These are phyloP conservation scores for Tenthredo scrophulariae DNA, from an alignment of 2,888 invertebrate species.

Conservation along the genomic window DNA sequence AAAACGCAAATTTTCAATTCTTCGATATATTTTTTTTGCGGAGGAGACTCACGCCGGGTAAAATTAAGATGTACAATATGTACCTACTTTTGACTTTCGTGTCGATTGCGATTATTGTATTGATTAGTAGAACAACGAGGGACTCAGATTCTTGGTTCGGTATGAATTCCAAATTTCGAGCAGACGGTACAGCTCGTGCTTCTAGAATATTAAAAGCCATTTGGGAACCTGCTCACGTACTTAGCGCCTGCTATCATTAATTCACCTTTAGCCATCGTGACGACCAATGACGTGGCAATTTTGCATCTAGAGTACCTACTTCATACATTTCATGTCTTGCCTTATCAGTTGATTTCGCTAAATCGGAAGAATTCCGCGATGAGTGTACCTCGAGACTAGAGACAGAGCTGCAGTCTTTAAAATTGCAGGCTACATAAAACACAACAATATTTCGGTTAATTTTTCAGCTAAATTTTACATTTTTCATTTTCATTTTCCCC, in stretches of 20 bases:
- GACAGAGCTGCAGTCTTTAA: not conserved
- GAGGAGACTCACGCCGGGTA: not conserved
- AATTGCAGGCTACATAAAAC: not conserved
- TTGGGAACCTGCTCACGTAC: constrained; percentile 34
- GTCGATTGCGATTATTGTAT: not conserved
- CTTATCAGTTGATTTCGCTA: constrained; percentile 5
- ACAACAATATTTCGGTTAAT: not conserved
- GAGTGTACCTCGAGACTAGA: not conserved
- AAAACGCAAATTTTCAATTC: not conserved
- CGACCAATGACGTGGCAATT: constrained; percentile 23
- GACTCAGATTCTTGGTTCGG: not conserved
- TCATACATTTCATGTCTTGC: constrained; percentile 28
- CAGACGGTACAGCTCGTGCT: not conserved
- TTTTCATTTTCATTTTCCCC: too few relatives aligned
- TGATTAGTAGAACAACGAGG: not conserved
- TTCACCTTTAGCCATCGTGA: constrained; percentile 37
- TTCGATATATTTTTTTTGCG: not conserved
- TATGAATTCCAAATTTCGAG: constrained; percentile 42
- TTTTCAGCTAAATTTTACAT: too few relatives aligned
- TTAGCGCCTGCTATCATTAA: constrained; percentile 32
- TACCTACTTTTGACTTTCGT: not conserved
- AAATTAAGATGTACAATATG: not conserved
- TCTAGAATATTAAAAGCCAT: constrained; percentile 33
- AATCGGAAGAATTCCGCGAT: not conserved
- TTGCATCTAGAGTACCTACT: constrained; percentile 30